Base-by-base conservation (phyloP, 2,888 invertebrate species). In the Bhutanitis thaidina region DNA sequence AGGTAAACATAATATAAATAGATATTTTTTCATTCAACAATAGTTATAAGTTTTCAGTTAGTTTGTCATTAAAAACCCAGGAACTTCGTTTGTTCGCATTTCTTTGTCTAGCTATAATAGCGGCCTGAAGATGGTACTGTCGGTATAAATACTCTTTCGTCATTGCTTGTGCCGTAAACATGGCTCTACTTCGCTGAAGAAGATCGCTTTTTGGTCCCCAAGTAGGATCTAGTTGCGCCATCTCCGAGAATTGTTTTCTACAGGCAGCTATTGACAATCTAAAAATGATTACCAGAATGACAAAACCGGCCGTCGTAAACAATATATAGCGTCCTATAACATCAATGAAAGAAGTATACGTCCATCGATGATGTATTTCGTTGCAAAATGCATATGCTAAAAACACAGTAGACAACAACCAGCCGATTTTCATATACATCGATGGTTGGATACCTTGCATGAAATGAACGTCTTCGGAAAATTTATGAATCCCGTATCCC, bases 101-200 rank as follows among this genome's bases (percentile, higher is more conserved):
- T 34, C 55, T 67, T 61, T 87, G 83, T 1, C 88, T 65, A n/a
- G 62, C 65, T 7, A 70, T 27, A 13, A 88, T 78, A 0, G 86
- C 85, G 0, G 86, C 85, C 49, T 86, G 82, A 29, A 89, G 65
- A 52, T 88, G 85, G 56, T 88, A 85, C 58, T 89, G 90, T 0
- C 90, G 70, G 57, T 90, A 90, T 64, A 90, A 73, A 57, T 89
- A 90, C 62, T 90, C 90, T 55, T 90, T 90, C 10, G 90, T 90
- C 89, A 89, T 89, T 2, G 89, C 87, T 49, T 89, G 85, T 3
- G 87, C 85, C 1, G 78, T 74, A 62, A 90, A 90, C 90, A 90
- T 88, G 1, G 77, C 80, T 39, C 90, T 70, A 54, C 90, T 89
- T 2, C 88, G 68, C 54, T 69, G 70, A 41, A 90, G 61, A 9